A percentile compares a stretch with the other conserved stretches of the same genome.
Conservation (phyloP, 2,888 invertebrate genomes). For the Thyatira batis region DNA sequence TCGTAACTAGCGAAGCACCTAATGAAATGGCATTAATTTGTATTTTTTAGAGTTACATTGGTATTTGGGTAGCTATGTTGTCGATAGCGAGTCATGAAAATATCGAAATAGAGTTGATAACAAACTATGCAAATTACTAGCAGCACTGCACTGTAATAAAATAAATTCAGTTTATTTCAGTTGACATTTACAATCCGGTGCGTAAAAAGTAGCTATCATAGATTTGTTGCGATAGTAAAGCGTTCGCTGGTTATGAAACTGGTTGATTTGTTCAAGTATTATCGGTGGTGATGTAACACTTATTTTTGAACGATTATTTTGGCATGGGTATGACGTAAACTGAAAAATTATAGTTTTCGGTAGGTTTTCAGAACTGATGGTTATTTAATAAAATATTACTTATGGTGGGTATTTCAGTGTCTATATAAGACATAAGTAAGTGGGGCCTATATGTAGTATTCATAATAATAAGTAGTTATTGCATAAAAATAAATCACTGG, state of each 20-base stretch:
- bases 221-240: constrained; percentile 5
- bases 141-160: constrained; percentile 9
- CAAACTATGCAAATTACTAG: constrained; percentile 1
- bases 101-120: neutral
- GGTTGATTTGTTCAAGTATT: constrained; percentile 16
- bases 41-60: neutral
- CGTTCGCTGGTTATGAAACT: constrained; percentile 21
- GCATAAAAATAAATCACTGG: no score
- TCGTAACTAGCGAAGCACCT: neutral
- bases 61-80: neutral
- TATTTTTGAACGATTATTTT: constrained; percentile 33
- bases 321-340: constrained; percentile 36
- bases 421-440: no score
- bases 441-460: no score
- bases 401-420: no score
- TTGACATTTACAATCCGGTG: constrained; percentile 10
- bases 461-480: no score
- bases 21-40: neutral
- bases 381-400: no score
- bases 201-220: constrained; percentile 8
- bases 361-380: constrained; percentile 44
- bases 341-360: constrained; percentile 41
- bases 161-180: constrained; percentile 15
- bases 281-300: constrained; percentile 7
- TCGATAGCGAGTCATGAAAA: neutral